Evolutionary conservation across 2,113 vertebrate genomes (phyloP).

Genomic region (Phalacrocorax pelagicus): DNA sequence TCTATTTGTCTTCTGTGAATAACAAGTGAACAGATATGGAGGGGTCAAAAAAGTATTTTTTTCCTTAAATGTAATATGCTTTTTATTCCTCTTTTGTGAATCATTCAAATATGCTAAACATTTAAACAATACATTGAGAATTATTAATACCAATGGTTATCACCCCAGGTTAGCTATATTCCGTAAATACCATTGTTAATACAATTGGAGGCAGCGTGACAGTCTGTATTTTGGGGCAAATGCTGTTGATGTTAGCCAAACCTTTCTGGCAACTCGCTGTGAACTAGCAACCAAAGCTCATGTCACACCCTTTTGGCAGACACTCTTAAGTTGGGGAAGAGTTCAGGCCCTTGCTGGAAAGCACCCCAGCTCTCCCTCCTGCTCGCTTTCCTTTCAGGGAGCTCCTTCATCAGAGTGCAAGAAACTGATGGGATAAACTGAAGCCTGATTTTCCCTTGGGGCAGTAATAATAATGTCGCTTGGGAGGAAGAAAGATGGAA

Average conservation of each 20-base stretch:
- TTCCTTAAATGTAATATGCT: neutral
- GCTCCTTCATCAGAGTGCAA: neutral
- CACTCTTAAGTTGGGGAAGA: neutral
- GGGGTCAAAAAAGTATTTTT: neutral
- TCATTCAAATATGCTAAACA: neutral
- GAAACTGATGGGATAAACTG: neutral
- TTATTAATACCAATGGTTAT: neutral
- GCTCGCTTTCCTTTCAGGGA: neutral
- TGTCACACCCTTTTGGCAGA: neutral
- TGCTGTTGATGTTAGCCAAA: neutral
- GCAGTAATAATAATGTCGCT: neutral
- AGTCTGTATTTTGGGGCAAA: neutral
- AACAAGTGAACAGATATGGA: neutral
- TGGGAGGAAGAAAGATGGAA: conserved; percentile 6
- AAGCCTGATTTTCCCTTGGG: conserved; percentile 12
- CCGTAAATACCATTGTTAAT: neutral
- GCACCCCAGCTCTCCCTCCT: neutral
- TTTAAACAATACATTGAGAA: neutral
- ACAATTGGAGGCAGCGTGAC: neutral
- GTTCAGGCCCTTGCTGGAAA: neutral
- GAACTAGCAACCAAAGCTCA: neutral
- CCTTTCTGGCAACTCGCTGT: neutral
- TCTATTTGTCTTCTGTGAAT: neutral
- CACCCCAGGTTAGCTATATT: neutral
- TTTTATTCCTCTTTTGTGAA: neutral